These are phyloP conservation scores for Ruditapes philippinarum DNA, from an alignment of 1,140 invertebrate genomes.

Conservation along the genomic window DNA sequence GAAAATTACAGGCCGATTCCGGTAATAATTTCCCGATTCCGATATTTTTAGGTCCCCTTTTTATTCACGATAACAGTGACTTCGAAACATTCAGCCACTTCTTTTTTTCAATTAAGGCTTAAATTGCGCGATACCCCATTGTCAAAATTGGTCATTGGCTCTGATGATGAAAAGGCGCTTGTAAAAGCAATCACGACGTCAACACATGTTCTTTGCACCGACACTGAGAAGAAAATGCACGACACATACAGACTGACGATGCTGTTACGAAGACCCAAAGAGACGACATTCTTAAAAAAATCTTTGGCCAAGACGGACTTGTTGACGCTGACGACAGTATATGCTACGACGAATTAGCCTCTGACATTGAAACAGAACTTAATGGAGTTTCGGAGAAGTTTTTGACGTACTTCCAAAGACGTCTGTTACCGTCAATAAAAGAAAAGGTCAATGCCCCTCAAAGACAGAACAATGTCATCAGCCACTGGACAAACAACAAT, in stretches of 20 bases:
- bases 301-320: constrained; percentile 8
- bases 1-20: no score
- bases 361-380: not conserved
- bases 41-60: constrained; percentile 24
- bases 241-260: constrained; percentile 8
- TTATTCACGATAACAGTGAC: constrained; percentile 49
- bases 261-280: not conserved
- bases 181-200: constrained; percentile 61
- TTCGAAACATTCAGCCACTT: no score
- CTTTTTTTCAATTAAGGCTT: not conserved
- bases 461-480: no score
- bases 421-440: not conserved
- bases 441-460: no score
- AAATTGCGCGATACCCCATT: constrained; percentile 37
- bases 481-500: no score
- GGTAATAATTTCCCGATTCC: no score
- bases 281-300: not conserved
- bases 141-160: no score
- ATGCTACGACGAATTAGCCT: not conserved
- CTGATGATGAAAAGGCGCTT: constrained; percentile 58
- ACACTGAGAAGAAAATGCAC: no score
- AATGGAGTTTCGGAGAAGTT: not conserved
- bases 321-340: not conserved
- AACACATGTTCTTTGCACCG: constrained; percentile 61
- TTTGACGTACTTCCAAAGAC: not conserved